Evolutionary conservation across 2,113 vertebrate genomes (phyloP), one percentile per base, ranked within the genome.

Genomic region (Pterocles gutturalis): DNA sequence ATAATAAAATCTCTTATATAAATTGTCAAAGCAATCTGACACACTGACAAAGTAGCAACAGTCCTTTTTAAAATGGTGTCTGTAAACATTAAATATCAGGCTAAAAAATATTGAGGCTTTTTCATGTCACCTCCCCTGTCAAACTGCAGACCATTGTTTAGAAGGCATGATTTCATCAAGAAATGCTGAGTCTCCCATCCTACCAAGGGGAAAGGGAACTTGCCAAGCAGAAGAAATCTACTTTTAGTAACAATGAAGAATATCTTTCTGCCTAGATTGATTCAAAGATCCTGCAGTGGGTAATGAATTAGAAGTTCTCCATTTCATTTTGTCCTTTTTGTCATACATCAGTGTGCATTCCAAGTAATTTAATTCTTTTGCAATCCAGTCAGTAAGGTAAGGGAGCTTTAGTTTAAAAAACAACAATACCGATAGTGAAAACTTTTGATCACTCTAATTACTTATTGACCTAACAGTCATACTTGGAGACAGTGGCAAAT

Each of bases 381-480:
- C 62, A 85, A 64, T 85, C 46, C 31, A 82, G 48, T 92, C 83
- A 78, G 64, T 83, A 89, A 90, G 54, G 29, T 95, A 93, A 87
- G 71, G 38, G 78, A 67, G n/a, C 31, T 96, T 93, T 94, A 58
- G 58, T 70, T 97, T 96, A 94, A 97, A 97, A 66, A 79, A 90
- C 66, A 97, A 91, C 73, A 94, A 80, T 91, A 26, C 2, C 31
- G 38, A 62, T 51, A 12, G 43, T 33, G 67, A 92, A 86, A 82
- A 54, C 43, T 85, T 95, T 93, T 95, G 87, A 93, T 57, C 31
- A 75, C 7, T 82, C 60, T 96, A 97, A 97, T 96, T 97, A 91
- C 87, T 98, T 98, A 96, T 91, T 96, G 75, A 96, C 79, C 62
- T 90, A 75, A 90, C 57, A 95, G 45, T 45, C 48, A 65, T 78